A percentile compares a stretch with the other conserved stretches of the same genome.
Evolutionary conservation across 2,888 invertebrate genomes (phyloP).

Genomic region (Ecdyonurus torrentis): DNA sequence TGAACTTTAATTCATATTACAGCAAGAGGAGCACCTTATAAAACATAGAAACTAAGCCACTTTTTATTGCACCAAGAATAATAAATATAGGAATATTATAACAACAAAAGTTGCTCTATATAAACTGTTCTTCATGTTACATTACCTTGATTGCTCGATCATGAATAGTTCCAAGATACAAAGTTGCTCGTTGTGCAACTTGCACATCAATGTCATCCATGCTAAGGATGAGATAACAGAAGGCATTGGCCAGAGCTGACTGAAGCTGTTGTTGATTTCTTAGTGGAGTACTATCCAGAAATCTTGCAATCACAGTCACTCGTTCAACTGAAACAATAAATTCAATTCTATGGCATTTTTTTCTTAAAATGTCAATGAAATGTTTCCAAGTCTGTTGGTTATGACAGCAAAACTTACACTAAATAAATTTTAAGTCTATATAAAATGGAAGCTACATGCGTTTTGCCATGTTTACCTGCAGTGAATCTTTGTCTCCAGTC

Average conservation of each 20-base stretch:
- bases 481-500: slow-evolving; percentile 84
- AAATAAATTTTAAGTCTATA: no score
- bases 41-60: not conserved
- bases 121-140: slow-evolving; percentile 9
- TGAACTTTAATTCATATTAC: no score
- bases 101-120: not conserved
- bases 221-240: slow-evolving; percentile 89
- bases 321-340: slow-evolving; percentile 53
- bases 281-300: slow-evolving; percentile 81
- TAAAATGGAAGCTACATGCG: not conserved
- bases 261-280: slow-evolving; percentile 70
- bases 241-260: slow-evolving; percentile 87
- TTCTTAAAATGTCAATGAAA: not conserved
- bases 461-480: slow-evolving; percentile 50
- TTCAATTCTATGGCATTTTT: not conserved
- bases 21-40: no score
- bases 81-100: not conserved
- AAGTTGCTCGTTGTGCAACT: slow-evolving; percentile 83
- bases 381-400: no score
- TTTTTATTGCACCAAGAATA: not conserved
- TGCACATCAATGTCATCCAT: slow-evolving; percentile 92
- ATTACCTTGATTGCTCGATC: slow-evolving; percentile 67
- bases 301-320: slow-evolving; percentile 79
- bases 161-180: slow-evolving; percentile 87
- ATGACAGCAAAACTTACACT: no score